Conservation (phyloP, 2,113 vertebrate species). For the Lepus americanus region DNA sequence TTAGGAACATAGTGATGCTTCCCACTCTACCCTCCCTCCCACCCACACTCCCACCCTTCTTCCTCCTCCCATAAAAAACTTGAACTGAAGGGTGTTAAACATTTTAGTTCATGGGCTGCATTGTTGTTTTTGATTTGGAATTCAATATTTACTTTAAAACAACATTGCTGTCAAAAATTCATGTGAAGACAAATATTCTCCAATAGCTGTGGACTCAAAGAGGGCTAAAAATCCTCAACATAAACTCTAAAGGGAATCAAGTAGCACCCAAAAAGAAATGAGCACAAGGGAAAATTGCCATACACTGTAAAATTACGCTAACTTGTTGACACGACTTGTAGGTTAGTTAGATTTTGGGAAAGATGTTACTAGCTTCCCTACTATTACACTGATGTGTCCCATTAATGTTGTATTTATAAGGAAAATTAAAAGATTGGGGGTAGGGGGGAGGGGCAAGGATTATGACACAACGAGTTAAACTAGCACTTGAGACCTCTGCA, state of each 20-base stretch:
- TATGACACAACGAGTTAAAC: too few species aligned
- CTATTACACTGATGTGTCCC: not conserved
- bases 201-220: not conserved
- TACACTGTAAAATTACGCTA: not conserved
- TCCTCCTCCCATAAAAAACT: not conserved
- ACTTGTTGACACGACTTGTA: not conserved
- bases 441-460: too few species aligned
- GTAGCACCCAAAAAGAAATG: not conserved
- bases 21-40: too few species aligned
- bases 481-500: too few species aligned
- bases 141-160: conserved; percentile 35
- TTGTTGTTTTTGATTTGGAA: conserved; percentile 49
- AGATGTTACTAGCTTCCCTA: not conserved
- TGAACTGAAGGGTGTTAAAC: conserved; percentile 10
- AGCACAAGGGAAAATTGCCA: not conserved
- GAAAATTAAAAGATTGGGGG: not conserved
- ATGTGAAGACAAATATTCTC: conserved; percentile 10
- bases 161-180: not conserved
- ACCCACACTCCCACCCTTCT: too few species aligned
- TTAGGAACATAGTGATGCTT: too few species aligned
- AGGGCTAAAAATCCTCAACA: not conserved
- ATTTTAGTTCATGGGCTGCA: conserved; percentile 12
- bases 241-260: not conserved
- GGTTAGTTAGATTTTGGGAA: conserved; percentile 11
- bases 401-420: not conserved